phyloP scores from a whole-genome alignment of 2,113 vertebrate species.

The Noctilio leporinus region DNA sequence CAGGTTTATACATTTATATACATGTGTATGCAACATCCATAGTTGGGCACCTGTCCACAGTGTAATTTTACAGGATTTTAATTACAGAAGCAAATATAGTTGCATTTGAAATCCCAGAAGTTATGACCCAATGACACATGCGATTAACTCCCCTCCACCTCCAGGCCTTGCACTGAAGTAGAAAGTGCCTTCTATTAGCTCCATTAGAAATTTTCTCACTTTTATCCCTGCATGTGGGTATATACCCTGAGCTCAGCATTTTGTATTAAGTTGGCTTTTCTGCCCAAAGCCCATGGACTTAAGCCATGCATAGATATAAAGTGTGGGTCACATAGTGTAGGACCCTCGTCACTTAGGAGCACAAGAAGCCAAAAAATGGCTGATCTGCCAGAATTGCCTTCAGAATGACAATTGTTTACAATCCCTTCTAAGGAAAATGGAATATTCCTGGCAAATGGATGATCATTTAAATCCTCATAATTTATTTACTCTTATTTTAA shows the following conservation, averaged over 20 bases:
- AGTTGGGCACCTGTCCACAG: neutral
- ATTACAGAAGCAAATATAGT: neutral
- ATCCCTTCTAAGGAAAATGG: constrained; percentile 62
- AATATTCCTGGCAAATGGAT: constrained; percentile 60
- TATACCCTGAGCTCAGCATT: neutral
- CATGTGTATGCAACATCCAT: neutral
- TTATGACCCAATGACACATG: neutral
- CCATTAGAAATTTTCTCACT: neutral
- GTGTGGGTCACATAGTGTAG: neutral
- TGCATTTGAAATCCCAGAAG: neutral
- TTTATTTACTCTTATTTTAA: constrained; percentile 77
- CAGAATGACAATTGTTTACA: neutral
- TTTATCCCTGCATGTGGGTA: neutral
- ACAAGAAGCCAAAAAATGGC: constrained; percentile 42
- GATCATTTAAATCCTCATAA: constrained; percentile 76
- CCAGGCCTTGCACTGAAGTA: neutral
- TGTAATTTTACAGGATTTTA: constrained; percentile 3
- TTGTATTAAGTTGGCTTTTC: neutral
- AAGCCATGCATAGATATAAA: neutral
- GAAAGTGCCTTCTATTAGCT: neutral
- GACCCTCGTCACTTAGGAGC: neutral
- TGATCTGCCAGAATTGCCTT: constrained; percentile 44
- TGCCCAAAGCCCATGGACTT: neutral
- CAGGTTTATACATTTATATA: neutral
- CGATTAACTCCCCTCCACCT: neutral